A percentile compares a stretch with the other conserved stretches of the same genome.
These are phyloP conservation scores for Phaetusa simplex DNA, from an alignment of 2,113 vertebrate genomes.

Conservation along the genomic window DNA sequence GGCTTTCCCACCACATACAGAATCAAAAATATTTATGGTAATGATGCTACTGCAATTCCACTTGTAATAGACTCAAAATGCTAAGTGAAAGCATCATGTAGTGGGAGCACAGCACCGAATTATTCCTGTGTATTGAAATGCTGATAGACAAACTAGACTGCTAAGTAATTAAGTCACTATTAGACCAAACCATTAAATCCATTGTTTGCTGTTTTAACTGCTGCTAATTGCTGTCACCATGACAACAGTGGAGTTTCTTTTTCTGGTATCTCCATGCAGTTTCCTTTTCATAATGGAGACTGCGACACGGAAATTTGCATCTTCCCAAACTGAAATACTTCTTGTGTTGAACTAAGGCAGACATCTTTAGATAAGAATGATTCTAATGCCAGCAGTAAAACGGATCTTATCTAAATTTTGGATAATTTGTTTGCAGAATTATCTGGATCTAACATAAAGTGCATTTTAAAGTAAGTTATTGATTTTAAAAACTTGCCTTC, in stretches of 20 bases:
- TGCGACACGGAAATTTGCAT: neutral
- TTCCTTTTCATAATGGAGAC: conserved; percentile 26
- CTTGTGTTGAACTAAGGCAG: neutral
- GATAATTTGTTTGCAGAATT: neutral
- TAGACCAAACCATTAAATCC: conserved; percentile 41
- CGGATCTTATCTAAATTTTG: neutral
- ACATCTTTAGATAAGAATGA: neutral
- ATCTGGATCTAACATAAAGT: neutral
- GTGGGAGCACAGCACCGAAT: conserved; percentile 4
- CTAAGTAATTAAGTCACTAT: conserved; percentile 64
- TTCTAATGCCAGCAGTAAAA: neutral
- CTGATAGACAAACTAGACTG: conserved; percentile 34
- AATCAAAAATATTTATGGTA: conserved; percentile 29
- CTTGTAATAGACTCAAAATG: conserved; percentile 29
- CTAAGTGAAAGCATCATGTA: neutral
- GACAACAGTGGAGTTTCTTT: conserved; percentile 57
- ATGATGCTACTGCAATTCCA: conserved; percentile 30
- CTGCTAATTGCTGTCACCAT: conserved; percentile 69
- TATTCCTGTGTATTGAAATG: conserved; percentile 29
- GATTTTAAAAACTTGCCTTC: neutral
- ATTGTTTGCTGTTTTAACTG: conserved; percentile 70
- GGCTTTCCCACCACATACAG: neutral
- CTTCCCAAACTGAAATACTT: conserved; percentile 7
- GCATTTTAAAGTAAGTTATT: neutral
- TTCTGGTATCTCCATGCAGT: conserved; percentile 6